phyloP scores from a whole-genome alignment of 2,113 vertebrate species.

The Oncorhynchus masou region DNA sequence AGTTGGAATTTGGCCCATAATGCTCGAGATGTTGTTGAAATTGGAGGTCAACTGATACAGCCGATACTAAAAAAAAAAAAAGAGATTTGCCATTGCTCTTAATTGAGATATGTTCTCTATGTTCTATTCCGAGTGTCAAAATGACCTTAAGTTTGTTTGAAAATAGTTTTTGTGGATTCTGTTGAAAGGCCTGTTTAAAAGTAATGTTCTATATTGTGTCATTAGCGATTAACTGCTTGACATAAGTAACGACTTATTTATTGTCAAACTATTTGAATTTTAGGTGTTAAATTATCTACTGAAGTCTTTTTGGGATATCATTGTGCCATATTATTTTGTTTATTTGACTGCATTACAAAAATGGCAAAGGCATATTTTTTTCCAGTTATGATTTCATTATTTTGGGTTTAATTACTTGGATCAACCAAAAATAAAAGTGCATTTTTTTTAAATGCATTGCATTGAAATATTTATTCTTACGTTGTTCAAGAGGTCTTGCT shows the following conservation, averaged over 20 bases:
- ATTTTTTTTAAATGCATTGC: background rate
- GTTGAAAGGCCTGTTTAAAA: background rate
- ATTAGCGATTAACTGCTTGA: background rate
- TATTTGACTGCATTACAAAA: background rate
- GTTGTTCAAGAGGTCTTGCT: background rate
- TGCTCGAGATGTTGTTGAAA: background rate
- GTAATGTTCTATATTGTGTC: background rate
- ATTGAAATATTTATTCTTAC: background rate
- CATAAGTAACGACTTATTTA: background rate
- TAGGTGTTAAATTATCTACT: background rate
- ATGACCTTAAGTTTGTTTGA: background rate
- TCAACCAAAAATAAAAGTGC: background rate
- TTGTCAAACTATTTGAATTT: background rate
- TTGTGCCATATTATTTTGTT: constrained; percentile 3
- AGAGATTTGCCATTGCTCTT: background rate
- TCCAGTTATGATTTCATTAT: background rate
- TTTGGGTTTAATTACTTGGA: background rate
- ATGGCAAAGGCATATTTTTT: background rate
- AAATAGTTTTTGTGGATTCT: background rate
- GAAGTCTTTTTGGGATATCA: background rate
- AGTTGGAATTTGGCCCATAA: background rate
- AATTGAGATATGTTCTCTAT: background rate
- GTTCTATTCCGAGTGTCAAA: background rate
- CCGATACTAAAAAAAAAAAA: background rate
- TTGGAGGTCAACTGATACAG: background rate